A percentile compares a stretch with the other conserved stretches of the same genome.
These are phyloP conservation scores for Turdus rufiventris DNA, from an alignment of 2,113 vertebrate genomes.

Conservation along the genomic window DNA sequence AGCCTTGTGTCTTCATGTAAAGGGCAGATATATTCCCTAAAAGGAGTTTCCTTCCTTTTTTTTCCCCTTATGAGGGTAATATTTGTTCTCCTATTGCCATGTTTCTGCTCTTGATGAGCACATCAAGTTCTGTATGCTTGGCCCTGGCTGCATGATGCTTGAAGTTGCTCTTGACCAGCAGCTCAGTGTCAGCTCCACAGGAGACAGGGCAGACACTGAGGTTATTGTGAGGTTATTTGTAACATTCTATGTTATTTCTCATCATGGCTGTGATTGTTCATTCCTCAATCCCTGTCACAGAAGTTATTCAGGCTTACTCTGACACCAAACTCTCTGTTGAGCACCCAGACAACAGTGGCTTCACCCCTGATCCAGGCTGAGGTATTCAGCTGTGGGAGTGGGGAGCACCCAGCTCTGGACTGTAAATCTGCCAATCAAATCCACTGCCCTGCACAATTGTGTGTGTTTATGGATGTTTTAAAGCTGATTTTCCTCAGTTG, in stretches of 20 bases:
- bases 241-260: neutral
- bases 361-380: neutral
- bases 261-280: neutral
- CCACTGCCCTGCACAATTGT: neutral
- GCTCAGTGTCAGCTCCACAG: neutral
- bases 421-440: neutral
- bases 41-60: neutral
- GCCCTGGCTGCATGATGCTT: neutral
- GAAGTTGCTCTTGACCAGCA: neutral
- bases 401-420: neutral
- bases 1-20: neutral
- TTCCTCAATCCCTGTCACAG: neutral
- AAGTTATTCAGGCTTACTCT: neutral
- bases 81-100: neutral
- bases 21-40: neutral
- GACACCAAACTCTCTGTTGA: accelerated
- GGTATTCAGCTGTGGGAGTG: accelerated
- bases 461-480: neutral
- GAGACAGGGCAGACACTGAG: neutral
- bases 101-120: neutral
- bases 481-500: neutral
- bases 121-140: neutral
- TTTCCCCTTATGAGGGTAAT: neutral
- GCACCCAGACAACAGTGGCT: neutral
- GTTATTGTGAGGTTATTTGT: neutral